Percentiles rank a stretch among this genome's conserved stretches.
Conservation (phyloP, 2,888 invertebrate genomes). For the Tenthredo livida region DNA sequence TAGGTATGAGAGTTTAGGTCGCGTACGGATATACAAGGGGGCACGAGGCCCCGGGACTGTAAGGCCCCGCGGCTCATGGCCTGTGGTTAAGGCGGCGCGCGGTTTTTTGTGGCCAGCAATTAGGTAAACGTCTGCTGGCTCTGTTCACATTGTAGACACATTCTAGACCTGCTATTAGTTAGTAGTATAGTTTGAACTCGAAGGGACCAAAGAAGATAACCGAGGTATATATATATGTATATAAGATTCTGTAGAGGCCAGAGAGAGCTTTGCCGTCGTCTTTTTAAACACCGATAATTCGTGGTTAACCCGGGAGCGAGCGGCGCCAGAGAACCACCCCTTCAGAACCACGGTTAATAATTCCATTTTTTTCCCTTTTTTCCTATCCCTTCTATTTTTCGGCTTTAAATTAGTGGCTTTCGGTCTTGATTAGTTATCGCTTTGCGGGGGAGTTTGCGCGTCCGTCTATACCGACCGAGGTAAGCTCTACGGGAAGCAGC, state of each 20-base stretch:
- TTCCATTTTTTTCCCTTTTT: conserved; percentile 27
- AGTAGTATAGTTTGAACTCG: conserved; percentile 76
- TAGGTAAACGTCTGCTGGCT: conserved; percentile 77
- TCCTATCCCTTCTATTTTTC: neutral
- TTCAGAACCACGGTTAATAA: conserved; percentile 7
- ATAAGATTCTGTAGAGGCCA: conserved; percentile 56
- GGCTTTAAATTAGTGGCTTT: conserved; percentile 49
- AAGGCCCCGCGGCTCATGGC: conserved; percentile 69
- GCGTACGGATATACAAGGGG: conserved; percentile 21
- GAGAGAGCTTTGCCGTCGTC: conserved; percentile 52
- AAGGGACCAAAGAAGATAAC: conserved; percentile 50
- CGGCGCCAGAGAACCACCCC: conserved; percentile 50
- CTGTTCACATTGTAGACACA: conserved; percentile 75
- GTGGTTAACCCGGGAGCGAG: conserved; percentile 67
- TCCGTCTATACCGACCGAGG: conserved; percentile 50
- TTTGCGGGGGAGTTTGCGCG: conserved; percentile 51
- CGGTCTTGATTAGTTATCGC: conserved; percentile 51
- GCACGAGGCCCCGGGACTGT: conserved; percentile 46
- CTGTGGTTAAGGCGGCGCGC: conserved; percentile 78
- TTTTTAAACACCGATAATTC: conserved; percentile 73
- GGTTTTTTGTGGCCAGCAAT: conserved; percentile 77
- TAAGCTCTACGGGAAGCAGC: conserved; percentile 54
- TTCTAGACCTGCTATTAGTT: conserved; percentile 74
- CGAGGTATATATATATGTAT: conserved; percentile 52
- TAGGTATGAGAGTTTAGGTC: neutral